Evolutionary conservation across 1,140 invertebrate genomes (phyloP), one percentile per base, ranked within the genome.

Genomic region (Brachionus koreanus): DNA sequence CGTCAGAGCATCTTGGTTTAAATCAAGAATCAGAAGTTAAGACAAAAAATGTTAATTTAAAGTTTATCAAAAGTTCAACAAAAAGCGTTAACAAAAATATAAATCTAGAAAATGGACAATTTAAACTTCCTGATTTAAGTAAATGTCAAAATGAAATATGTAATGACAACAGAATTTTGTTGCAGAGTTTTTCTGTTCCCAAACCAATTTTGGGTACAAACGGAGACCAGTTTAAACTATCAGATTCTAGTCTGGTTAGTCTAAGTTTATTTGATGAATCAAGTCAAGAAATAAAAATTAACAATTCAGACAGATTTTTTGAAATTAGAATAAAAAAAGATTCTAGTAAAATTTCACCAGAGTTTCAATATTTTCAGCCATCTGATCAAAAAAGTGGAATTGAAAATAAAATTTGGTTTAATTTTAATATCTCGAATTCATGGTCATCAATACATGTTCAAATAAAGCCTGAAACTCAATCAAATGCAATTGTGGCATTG

Each of bases 1-100:
- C 69, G 7, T 74, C 69, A 19, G 23, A 25, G 4, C 69, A 74
- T 74, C 43, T 74, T 29, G 42, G 37, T 35, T n/a, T 74, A 12
- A 74, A 74, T 74, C 39, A 74, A 19, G 39, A 74, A 33, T 43
- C 69, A 19, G 39, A 74, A 74, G 42, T 74, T 5, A 74, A 74
- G 12, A 46, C 69, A 43, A 43, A 74, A 25, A 46, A 25, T 25
- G 25, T 74, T 5, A 46, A 74, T 25, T 23, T 74, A 25, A 74
- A 74, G 12, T 74, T 46, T 74, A 46, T 74, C 5, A 74, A 46
- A 74, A 46, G 39, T 25, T 12, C 39, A 23, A 29, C 4, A 19
- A 10, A 43, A 12, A 25, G 19, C 9, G 23, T 74, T 3, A 74
- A n/a, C 13, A 25, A 43, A 46, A 46, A 43, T 74, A 74, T 74